Base-by-base conservation (phyloP, 53 echinoderm and acorn worm genomes). In the Paracentrotus lividus region DNA sequence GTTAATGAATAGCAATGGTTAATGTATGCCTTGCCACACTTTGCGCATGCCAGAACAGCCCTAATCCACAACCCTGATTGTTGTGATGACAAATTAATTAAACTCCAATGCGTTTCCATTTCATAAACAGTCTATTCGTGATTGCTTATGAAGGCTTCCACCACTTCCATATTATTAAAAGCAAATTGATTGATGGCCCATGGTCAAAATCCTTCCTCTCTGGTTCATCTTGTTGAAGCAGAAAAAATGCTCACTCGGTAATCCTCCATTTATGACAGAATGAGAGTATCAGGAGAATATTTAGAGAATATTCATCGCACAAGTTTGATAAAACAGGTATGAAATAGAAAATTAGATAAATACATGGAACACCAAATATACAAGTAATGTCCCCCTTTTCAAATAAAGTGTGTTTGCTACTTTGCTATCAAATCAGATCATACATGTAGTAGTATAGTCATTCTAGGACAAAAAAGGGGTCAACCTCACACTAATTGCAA, bases 111-210 rank as follows among this genome's bases (percentile, higher is more conserved):
- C 32, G 27, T 40, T 72, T 21, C 72, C 32, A 72, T 72, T 40
- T 72, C 4, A 69, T 36, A 72, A 20, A 3, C 38, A 72, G 38
- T 38, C 72, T 51, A 26, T 69, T 69, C 38, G 38, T 69, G 40
- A 40, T 72, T 40, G 40, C 40, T 33, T 67, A 67, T 34, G 72
- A 72, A 72, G 21, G 72, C 72, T 72, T 21, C 72, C 16, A 36
- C 18, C 36, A 45, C 9, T 32, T 4, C 31, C 32, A 14, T 81
- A 81, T 43, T 55, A 86, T 14, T n/a, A n/a, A n/a, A n/a, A n/a
- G 56, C 4, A 56, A 86, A 86, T 86, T 86, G 56, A 54, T 56
- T 56, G 86, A 36, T 55, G 57, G 55, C 29, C 56, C 34, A 27
- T 10, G 56, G 81, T 81, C 81, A 81, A 14, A 15, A 47, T 38